phyloP scores from a whole-genome alignment of 2,113 vertebrate species.

The Coptodon bakossiorum region DNA sequence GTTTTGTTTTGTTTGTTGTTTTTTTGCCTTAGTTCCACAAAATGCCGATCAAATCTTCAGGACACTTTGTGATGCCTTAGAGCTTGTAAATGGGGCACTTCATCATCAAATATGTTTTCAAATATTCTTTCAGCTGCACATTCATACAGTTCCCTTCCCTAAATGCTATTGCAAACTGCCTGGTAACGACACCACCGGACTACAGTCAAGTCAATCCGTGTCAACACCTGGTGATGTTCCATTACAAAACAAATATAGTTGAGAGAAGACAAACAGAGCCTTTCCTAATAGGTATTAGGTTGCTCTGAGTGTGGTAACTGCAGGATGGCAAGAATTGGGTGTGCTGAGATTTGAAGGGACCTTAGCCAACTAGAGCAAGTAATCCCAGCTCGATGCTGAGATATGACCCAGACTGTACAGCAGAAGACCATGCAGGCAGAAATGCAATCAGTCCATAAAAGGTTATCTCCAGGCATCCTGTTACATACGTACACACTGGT shows the following conservation, averaged over 20 bases:
- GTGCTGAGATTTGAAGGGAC: constrained; percentile 3
- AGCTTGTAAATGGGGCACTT: background rate
- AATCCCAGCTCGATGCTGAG: constrained; percentile 11
- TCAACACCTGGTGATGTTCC: constrained; percentile 28
- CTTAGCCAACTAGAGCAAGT: constrained; percentile 38
- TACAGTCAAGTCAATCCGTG: constrained; percentile 5
- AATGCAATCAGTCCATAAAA: background rate
- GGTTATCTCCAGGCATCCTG: background rate
- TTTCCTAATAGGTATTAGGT: background rate
- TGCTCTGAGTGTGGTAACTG: background rate
- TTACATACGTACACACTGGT: background rate
- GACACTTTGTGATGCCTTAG: background rate
- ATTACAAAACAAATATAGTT: constrained; percentile 36
- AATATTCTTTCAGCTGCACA: background rate
- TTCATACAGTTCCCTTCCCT: background rate
- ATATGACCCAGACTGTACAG: background rate
- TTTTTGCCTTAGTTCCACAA: background rate
- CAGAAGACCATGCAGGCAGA: background rate
- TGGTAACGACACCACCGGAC: background rate
- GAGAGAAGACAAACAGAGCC: constrained; percentile 35
- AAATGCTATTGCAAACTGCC: background rate
- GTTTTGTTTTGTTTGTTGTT: background rate
- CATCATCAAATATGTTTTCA: background rate
- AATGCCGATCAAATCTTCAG: background rate
- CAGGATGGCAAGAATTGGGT: background rate